Evolutionary conservation across 2,888 invertebrate genomes (phyloP), one percentile per base, ranked within the genome.

Genomic region (Isotomurus palustris): DNA sequence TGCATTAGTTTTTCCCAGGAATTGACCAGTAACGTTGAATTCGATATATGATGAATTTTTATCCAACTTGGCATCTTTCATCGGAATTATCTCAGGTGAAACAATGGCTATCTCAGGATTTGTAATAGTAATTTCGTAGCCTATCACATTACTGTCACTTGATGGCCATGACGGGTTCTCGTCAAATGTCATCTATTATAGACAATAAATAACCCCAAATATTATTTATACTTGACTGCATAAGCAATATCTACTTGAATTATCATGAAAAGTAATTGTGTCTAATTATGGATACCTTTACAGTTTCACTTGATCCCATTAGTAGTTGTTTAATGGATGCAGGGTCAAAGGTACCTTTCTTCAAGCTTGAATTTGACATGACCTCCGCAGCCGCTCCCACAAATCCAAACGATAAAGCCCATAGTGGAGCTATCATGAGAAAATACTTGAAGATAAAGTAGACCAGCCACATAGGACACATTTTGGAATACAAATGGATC

Each of bases 381-480:
- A 29, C 54, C 32, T 68, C 53, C 6, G 71, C 68, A 2, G 67
- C 67, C 24, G 65, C 69, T 1, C 79, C 79, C 24, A 76, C 74
- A 21, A 67, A 53, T 2, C 74, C 69, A 72, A 79, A 78, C 68
- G 80, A 79, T 38, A 81, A 60, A 66, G 79, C 75, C 80, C 80
- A 81, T 25, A 82, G 71, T 1, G 81, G 81, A 62, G 78, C 77
- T 56, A 82, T 67, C 29, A 79, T 76, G 71, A 81, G 73, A 38
- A 81, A 71, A 73, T 82, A 83, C 68, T 82, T 73, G 58, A 82
- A 71, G 51, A 82, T 75, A 60, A 81, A 76, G 73, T 82, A 83
- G 27, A 82, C 72, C 29, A 82, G 82, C 81, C 82, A 82, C 72
- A 82, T 76, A 3, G 82, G 82, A 77, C 82, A 82, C 82, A 82